Evolutionary conservation across 1,140 invertebrate genomes (phyloP), one percentile per base, ranked within the genome.

Genomic region (Caenorhabditis briggsae): DNA sequence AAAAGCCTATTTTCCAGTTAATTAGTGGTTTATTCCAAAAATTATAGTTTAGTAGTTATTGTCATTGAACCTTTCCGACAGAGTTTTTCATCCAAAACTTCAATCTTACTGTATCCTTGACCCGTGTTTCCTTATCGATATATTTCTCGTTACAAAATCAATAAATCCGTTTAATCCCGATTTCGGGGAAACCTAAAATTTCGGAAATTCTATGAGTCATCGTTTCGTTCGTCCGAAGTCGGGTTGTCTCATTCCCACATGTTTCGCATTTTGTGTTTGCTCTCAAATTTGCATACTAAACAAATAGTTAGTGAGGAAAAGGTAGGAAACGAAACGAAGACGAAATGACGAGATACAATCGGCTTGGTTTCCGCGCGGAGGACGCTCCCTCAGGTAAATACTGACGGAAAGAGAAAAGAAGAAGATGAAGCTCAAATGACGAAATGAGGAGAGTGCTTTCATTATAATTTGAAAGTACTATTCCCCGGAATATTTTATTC

Each of bases 201-300:
- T 53, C 11, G 50, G 3, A 33, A 33, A 33, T 33, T 33, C 33
- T 33, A 33, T 58, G 56, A 58, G 16, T 58, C 56, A 58, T 61
- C 8, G 9, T 61, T 61, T 25, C 8, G 11, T 53, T 61, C 25
- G 20, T 33, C 20, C 25, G 2, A 16, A 46, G 11, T 70, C 64
- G 33, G 43, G 20, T 23, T n/a, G 50, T 78, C 33, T 48, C 46
- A 33, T 53, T 78, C 70, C n/a, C 70, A 41, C 70, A 78, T 78
- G 64, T 70, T 70, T 70, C 64, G 23, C 43, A 14, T 5, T 23
- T 33, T 61, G 23, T 78, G 70, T 78, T 78, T 78, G 70, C 70
- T 78, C 46, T 78, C 43, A 78, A 70, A 78, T 78, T 78, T 78
- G 70, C 70, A 78, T 78, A 78, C 70, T 78, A 53, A 78, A 78